Percentiles rank a stretch among this genome's conserved stretches.
Evolutionary conservation across 2,113 vertebrate species (phyloP).

Genomic region (Chloropsis cyanopogon): DNA sequence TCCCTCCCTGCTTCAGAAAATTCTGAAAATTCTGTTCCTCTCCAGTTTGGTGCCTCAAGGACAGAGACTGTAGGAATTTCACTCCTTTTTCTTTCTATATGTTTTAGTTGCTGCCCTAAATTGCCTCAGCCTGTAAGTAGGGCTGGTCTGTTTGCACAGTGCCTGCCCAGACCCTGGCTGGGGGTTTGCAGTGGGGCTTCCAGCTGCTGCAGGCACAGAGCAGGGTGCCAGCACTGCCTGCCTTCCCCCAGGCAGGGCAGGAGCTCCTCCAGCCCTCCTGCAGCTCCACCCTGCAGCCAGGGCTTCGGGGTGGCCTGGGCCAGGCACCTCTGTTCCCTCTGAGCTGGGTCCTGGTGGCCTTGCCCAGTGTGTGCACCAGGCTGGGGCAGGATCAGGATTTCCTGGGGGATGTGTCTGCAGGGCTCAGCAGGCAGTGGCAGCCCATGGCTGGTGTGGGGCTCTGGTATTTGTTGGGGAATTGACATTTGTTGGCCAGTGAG

Average conservation of each 20-base stretch:
- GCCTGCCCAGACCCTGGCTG: neutral
- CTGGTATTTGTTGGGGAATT: neutral
- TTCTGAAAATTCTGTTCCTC: neutral
- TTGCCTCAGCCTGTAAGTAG: neutral
- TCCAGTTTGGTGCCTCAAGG: neutral
- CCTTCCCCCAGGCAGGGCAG: neutral
- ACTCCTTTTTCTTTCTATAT: neutral
- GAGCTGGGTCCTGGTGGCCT: neutral
- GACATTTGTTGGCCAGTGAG: neutral
- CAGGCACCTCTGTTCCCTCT: fast-evolving
- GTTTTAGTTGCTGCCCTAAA: neutral
- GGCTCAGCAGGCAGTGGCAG: neutral
- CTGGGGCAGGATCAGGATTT: neutral
- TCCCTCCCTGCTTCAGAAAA: neutral
- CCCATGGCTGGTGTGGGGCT: neutral
- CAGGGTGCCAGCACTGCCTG: too few relatives aligned
- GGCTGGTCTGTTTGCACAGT: neutral
- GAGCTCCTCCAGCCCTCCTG: neutral
- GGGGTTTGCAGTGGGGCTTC: neutral
- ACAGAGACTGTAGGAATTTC: neutral
- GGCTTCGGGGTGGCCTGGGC: fast-evolving
- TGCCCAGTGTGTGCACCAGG: fast-evolving
- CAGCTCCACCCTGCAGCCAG: fast-evolving
- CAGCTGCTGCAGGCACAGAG: neutral
- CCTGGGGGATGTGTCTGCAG: too few relatives aligned